Evolutionary conservation across 2,113 vertebrate genomes (phyloP).

Genomic region (Phaetusa simplex): DNA sequence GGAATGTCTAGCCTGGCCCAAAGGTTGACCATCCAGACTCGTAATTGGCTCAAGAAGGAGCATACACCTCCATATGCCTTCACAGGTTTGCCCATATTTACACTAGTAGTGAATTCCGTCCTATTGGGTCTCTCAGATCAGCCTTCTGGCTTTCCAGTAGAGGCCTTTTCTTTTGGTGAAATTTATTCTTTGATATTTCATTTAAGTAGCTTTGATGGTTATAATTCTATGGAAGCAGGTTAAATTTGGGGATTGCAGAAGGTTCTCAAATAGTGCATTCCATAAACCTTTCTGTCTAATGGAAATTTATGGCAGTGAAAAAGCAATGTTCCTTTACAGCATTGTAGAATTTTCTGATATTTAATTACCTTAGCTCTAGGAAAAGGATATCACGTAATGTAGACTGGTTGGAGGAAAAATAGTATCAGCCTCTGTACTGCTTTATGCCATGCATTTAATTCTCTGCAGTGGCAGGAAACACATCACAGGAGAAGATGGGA

Average conservation of each 20-base stretch:
- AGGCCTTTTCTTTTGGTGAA: background rate
- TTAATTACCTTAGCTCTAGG: background rate
- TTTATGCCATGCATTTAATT: background rate
- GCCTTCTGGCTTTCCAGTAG: background rate
- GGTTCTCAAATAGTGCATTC: background rate
- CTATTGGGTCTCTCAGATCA: background rate
- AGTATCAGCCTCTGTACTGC: background rate
- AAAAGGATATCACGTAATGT: background rate
- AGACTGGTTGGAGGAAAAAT: background rate
- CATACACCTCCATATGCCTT: accelerated
- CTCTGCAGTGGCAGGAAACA: background rate
- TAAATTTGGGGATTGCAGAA: background rate
- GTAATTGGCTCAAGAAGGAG: background rate
- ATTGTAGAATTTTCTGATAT: background rate
- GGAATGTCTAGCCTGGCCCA: background rate
- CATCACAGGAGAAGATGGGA: background rate
- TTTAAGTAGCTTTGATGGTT: background rate
- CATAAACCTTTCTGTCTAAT: background rate
- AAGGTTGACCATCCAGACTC: background rate
- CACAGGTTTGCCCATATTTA: background rate
- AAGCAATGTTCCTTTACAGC: background rate
- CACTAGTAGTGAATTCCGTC: background rate
- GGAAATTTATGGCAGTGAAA: background rate
- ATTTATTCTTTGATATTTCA: background rate
- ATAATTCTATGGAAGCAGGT: background rate